phyloP scores from a whole-genome alignment of 2,797 vertebrate genomes.

The Enteromius fasciolatus region DNA sequence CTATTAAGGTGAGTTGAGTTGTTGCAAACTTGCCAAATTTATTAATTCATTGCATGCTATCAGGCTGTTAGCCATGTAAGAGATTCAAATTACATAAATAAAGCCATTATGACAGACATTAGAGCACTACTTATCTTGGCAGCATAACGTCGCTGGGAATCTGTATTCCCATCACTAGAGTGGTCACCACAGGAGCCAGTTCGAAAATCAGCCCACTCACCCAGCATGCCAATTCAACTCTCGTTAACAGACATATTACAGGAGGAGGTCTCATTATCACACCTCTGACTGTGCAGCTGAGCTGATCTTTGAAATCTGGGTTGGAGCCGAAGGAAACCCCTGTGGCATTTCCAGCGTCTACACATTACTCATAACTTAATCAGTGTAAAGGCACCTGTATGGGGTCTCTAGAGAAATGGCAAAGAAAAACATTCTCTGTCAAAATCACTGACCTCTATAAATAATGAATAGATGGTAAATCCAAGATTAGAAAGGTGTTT shows the following conservation, averaged over 20 bases:
- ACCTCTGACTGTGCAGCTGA: constrained; percentile 41
- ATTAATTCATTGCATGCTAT: neutral
- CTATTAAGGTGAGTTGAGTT: neutral
- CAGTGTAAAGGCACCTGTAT: constrained; percentile 28
- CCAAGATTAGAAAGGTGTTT: neutral
- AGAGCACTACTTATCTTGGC: constrained; percentile 14
- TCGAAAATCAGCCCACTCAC: constrained; percentile 29
- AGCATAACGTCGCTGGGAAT: constrained; percentile 5
- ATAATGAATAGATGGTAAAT: constrained; percentile 16
- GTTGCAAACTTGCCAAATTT: neutral
- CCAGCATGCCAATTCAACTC: constrained; percentile 22
- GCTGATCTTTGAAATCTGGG: constrained; percentile 32
- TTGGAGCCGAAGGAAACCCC: constrained; percentile 14
- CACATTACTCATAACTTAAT: constrained; percentile 41
- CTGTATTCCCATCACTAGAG: constrained; percentile 16
- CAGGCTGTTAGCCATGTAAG: neutral
- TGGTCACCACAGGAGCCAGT: constrained; percentile 17
- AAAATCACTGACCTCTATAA: constrained; percentile 43
- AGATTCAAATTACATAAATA: constrained; percentile 17
- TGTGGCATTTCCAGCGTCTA: constrained; percentile 13
- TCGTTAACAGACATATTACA: constrained; percentile 44
- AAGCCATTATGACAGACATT: neutral
- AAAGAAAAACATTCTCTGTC: constrained; percentile 16
- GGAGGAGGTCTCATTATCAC: constrained; percentile 42
- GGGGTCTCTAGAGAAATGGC: constrained; percentile 35